Evolutionary conservation across 2,797 vertebrate genomes (phyloP).

Genomic region (Thamnophis elegans): DNA sequence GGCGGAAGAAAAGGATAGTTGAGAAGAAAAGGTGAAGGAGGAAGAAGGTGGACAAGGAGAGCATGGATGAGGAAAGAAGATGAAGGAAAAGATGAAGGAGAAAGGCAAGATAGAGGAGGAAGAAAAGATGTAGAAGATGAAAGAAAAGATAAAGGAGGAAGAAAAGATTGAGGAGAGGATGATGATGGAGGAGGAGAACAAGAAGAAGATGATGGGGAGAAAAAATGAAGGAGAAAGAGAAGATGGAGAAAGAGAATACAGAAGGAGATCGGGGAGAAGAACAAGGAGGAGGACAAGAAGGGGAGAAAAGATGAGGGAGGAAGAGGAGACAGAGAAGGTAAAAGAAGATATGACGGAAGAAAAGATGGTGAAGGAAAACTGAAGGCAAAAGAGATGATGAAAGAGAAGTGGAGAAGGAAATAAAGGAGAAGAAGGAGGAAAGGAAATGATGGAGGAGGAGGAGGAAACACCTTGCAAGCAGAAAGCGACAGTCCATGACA

Average conservation of each 20-base stretch:
- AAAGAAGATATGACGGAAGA: fast-evolving
- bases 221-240: neutral
- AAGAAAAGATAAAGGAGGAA: too few relatives aligned
- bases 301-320: too few relatives aligned
- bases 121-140: neutral
- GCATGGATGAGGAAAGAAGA: too few relatives aligned
- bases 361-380: neutral
- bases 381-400: neutral
- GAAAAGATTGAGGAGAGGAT: neutral
- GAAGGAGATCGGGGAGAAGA: too few relatives aligned
- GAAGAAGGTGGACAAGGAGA: neutral
- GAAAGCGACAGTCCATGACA: neutral
- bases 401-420: slow-evolving; percentile 6
- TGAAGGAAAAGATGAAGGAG: too few relatives aligned
- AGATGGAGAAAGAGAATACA: neutral
- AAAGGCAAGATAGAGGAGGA: too few relatives aligned
- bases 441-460: neutral
- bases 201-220: neutral
- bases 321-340: neutral
- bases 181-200: neutral
- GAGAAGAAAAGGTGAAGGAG: neutral
- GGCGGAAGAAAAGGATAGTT: too few relatives aligned
- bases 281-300: slow-evolving; percentile 6
- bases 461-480: too few relatives aligned
- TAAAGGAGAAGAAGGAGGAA: neutral